Percentiles rank a stretch among this genome's conserved stretches.
Evolutionary conservation across 1,140 invertebrate genomes (phyloP).

Genomic region (Ladona fulva): DNA sequence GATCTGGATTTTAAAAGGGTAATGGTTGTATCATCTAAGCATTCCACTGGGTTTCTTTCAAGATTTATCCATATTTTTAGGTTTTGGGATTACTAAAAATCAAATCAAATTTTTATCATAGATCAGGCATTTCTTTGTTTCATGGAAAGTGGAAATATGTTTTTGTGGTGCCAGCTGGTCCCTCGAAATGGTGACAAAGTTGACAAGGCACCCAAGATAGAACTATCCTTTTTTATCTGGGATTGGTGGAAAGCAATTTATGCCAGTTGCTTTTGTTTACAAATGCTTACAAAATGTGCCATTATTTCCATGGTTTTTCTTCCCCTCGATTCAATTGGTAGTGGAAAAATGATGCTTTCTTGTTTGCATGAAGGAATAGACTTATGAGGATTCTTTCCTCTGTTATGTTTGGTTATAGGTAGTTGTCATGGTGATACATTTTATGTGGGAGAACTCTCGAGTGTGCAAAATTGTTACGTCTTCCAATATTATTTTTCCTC

Average conservation of each 20-base stretch:
- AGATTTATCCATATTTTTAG: not conserved
- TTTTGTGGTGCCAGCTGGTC: too few relatives aligned
- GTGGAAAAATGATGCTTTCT: too few relatives aligned
- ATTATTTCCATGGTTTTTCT: not conserved
- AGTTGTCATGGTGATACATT: not conserved
- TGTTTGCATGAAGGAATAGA: too few relatives aligned
- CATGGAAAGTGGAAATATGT: too few relatives aligned
- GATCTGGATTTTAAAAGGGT: not conserved
- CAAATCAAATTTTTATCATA: not conserved
- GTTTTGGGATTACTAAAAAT: not conserved
- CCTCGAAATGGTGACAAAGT: too few relatives aligned
- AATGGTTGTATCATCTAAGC: constrained; percentile 1
- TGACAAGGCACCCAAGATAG: not conserved
- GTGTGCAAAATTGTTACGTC: not conserved
- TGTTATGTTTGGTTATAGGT: too few relatives aligned
- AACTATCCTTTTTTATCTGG: not conserved
- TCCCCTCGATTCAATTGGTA: too few relatives aligned
- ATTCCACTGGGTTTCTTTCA: not conserved
- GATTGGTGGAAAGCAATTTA: not conserved
- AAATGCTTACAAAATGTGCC: not conserved
- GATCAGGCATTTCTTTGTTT: not conserved
- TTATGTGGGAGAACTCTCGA: not conserved
- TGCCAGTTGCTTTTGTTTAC: not conserved
- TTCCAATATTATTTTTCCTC: not conserved
- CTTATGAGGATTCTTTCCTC: too few relatives aligned